These are phyloP conservation scores for Macrotrachela quadricornifera DNA, from an alignment of 1,140 invertebrate genomes.

Conservation along the genomic window DNA sequence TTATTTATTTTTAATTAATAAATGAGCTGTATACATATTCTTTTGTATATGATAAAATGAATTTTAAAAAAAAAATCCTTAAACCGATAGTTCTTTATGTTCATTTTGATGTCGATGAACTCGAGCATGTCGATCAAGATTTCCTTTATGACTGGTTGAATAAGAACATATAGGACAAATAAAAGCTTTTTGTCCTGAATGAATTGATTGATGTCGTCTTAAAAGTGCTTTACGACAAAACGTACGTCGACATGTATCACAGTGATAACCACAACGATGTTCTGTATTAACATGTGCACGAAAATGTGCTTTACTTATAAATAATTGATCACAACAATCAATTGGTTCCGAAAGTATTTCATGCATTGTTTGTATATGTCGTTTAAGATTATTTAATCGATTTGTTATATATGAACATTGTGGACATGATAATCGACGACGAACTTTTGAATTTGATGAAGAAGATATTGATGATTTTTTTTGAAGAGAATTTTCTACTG, in stretches of 20 bases:
- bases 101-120: conserved; percentile 14
- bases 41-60: too few relatives aligned
- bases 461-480: neutral
- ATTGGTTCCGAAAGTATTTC: conserved; percentile 24
- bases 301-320: conserved; percentile 29
- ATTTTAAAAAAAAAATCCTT: conserved; percentile 12
- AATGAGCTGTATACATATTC: too few relatives aligned
- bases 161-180: conserved; percentile 31
- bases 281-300: conserved; percentile 28
- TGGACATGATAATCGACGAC: conserved; percentile 18
- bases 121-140: conserved; percentile 31
- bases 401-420: conserved; percentile 32
- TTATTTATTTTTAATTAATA: too few relatives aligned
- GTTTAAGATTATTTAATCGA: conserved; percentile 32
- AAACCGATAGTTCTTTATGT: neutral
- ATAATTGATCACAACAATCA: conserved; percentile 29
- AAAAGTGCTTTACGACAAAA: conserved; percentile 34
- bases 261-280: conserved; percentile 30
- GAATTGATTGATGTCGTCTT: conserved; percentile 32
- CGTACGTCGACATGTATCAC: conserved; percentile 25
- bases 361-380: conserved; percentile 34
- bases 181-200: conserved; percentile 31
- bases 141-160: conserved; percentile 35
- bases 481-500: too few relatives aligned
- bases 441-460: neutral